These are phyloP conservation scores for Chlorospingus semifuscus DNA, from an alignment of 2,797 vertebrate genomes.

Conservation along the genomic window DNA sequence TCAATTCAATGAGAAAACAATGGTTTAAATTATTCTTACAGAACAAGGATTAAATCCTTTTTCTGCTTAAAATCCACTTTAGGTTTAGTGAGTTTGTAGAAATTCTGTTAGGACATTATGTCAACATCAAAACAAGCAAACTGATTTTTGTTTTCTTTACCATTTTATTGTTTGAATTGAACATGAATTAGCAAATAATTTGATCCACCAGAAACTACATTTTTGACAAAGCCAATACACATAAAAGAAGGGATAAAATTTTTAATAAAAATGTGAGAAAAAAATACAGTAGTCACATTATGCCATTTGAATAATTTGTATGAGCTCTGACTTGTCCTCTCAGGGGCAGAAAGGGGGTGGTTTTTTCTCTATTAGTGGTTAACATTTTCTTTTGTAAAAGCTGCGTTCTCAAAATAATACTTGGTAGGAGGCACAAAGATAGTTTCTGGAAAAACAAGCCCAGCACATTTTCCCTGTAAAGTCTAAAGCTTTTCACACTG, in stretches of 20 bases:
- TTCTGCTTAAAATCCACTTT: background rate
- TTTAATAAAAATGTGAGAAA: background rate
- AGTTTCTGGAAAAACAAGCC: background rate
- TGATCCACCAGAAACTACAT: background rate
- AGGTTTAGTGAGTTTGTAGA: background rate
- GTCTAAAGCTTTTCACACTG: background rate
- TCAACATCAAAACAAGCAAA: background rate
- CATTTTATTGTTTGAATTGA: background rate
- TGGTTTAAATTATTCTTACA: background rate
- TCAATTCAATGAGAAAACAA: background rate
- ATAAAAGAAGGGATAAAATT: background rate
- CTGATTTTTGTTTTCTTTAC: background rate
- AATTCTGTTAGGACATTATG: background rate
- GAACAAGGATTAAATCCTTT: background rate
- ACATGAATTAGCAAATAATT: background rate
- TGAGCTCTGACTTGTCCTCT: background rate
- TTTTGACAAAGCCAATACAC: background rate
- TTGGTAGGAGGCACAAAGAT: background rate
- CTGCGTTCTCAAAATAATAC: background rate
- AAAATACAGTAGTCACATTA: background rate
- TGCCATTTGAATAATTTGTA: background rate
- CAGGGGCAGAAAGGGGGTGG: background rate
- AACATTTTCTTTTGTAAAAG: background rate
- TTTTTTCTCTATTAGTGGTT: background rate
- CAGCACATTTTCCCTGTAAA: background rate